Conservation (phyloP, 2,888 invertebrate species). For the Coecobrya sp. region DNA sequence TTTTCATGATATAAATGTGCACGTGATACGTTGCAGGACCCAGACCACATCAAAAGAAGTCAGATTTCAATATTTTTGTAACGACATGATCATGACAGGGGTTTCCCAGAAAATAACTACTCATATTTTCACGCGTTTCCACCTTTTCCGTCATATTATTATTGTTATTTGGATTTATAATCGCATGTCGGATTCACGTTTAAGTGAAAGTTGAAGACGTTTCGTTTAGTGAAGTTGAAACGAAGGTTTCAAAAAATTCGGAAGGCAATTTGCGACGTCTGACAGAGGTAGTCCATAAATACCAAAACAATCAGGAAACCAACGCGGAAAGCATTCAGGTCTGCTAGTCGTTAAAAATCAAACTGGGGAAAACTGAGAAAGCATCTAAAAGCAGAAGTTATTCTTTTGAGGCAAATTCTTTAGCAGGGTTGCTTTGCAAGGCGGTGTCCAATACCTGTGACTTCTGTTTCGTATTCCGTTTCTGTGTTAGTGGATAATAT, state of each 20-base stretch:
- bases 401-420: neutral
- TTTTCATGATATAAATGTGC: too few species aligned
- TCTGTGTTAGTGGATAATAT: neutral
- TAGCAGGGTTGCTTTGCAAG: neutral
- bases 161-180: neutral
- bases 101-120: neutral
- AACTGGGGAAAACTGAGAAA: neutral
- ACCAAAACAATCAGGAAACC: neutral
- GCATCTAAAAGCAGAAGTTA: neutral
- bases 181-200: neutral
- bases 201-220: neutral
- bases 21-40: too few species aligned
- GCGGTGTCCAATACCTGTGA: neutral
- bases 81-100: neutral
- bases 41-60: too few species aligned
- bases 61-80: neutral
- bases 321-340: neutral
- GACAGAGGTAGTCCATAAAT: too few species aligned
- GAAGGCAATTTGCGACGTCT: neutral
- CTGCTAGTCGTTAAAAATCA: neutral
- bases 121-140: neutral
- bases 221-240: neutral
- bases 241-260: neutral
- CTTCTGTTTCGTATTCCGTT: neutral
- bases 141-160: neutral